Conservation (phyloP, 64 coral and sea anemone genomes). For the Platygyra sinensis region DNA sequence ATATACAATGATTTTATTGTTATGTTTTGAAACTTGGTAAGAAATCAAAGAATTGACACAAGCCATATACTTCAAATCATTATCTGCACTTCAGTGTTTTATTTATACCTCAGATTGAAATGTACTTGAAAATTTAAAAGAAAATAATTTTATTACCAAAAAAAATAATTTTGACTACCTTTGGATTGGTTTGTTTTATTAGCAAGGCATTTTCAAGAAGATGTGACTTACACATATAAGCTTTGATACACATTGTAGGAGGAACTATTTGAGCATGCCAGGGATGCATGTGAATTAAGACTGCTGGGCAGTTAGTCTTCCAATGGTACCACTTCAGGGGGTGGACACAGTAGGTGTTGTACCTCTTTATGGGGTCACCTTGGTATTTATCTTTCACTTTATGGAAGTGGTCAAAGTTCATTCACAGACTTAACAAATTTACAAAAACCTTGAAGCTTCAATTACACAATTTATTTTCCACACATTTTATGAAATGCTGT, state of each 20-base stretch:
- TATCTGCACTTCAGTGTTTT: background rate
- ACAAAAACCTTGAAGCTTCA: background rate
- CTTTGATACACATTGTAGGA: background rate
- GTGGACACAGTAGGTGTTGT: too few relatives aligned
- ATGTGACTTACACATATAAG: too few relatives aligned
- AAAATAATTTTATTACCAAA: background rate
- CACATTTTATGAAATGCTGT: too few relatives aligned
- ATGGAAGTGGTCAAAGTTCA: too few relatives aligned
- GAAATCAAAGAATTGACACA: background rate
- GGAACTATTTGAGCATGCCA: constrained; percentile 17
- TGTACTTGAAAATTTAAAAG: background rate
- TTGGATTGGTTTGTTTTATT: too few relatives aligned
- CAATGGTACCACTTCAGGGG: too few relatives aligned
- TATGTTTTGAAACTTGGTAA: background rate
- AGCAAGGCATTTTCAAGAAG: too few relatives aligned
- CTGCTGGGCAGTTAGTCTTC: constrained; percentile 33
- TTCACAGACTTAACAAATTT: background rate
- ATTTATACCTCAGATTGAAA: background rate
- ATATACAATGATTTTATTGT: background rate
- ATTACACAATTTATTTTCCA: background rate
- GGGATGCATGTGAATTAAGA: constrained; percentile 1
- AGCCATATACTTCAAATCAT: background rate
- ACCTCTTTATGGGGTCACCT: too few relatives aligned
- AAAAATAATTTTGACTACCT: background rate
- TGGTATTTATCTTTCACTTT: too few relatives aligned